phyloP scores from a whole-genome alignment of 2,113 vertebrate species.

The Bathybates hornii region DNA sequence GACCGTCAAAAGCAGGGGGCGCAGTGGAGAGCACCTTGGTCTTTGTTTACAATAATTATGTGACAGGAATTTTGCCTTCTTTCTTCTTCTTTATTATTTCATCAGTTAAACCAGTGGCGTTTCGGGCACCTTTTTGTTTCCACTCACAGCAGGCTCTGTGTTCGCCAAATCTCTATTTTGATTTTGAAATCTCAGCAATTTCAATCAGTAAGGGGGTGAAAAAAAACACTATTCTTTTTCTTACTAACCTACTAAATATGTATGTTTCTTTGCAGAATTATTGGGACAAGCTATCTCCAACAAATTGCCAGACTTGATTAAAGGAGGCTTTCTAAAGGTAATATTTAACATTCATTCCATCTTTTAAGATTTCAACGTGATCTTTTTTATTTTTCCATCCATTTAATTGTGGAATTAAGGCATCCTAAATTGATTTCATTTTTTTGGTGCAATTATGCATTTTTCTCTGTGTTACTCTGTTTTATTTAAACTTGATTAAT shows the following conservation, averaged over 20 bases:
- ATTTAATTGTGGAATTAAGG: not conserved
- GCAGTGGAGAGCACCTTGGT: slow-evolving; percentile 47
- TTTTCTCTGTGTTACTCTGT: not conserved
- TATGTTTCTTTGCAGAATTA: slow-evolving; percentile 62
- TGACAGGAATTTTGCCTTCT: slow-evolving; percentile 24
- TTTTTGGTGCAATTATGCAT: not conserved
- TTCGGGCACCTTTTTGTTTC: not conserved
- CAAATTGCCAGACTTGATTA: slow-evolving; percentile 77
- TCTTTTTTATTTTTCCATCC: not conserved
- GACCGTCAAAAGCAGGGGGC: slow-evolving; percentile 62
- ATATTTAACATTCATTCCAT: slow-evolving; percentile 1
- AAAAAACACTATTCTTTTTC: not conserved
- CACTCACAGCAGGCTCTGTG: not conserved
- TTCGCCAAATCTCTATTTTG: slow-evolving; percentile 43
- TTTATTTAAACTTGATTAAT: not conserved
- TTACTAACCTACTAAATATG: not conserved
- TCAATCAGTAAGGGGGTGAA: not conserved
- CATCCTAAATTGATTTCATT: not conserved
- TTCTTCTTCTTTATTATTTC: not conserved
- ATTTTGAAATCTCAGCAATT: slow-evolving; percentile 36
- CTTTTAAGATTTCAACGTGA: not conserved
- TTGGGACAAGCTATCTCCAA: slow-evolving; percentile 72
- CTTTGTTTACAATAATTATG: slow-evolving; percentile 72
- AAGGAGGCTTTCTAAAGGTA: slow-evolving; percentile 70
- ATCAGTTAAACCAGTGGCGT: not conserved